Base-by-base conservation (phyloP, 2,113 vertebrate genomes). In the Podarcis cretensis region DNA sequence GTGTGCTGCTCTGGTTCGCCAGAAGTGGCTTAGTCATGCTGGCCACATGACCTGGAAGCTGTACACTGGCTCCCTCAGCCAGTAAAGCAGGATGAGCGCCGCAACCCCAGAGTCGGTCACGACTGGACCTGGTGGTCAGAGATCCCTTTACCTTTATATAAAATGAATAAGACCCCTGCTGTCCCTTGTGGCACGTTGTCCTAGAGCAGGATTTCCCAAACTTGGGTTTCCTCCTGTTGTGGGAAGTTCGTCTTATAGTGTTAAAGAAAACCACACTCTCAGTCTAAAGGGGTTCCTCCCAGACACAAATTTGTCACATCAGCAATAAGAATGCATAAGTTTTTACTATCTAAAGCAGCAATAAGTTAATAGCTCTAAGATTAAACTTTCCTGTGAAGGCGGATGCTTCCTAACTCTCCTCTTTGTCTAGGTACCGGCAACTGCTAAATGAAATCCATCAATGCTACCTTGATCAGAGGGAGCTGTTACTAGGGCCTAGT, bases 381-480 rank as follows among this genome's bases (percentile, higher is more conserved):
- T 73, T n/a, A 12, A 32, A 7, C 32, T 23, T 57, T 25, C 4
- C 37, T 78, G 6, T 78, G 32, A 35, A 30, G 12, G 8, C 68
- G 4, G 27, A 20, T 86, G 87, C 75, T 92, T 83, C 12, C 83
- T 30, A 74, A 43, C 21, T 43, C 89, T 86, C 30, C 40, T 84
- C 90, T 84, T 89, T 84, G 68, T n/a, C 78, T 94, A 99, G 99
- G 95, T 99, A 99, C 95, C 97, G 98, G 69, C 98, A 98, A 82
- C 96, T 99, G 69, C 96, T 99, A 40, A 98, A 93, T 88, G 98
- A 99, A 95, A 98, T 99, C 90, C 99, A 99, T 95, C 98, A 98
- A 18, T 99, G 98, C 95, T 99, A 99, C 95, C 97, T 99, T 2
- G 98, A 98, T 91, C 99, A 99, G 96, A 97, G 99, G 93, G 98